Percentiles rank a stretch among this genome's conserved stretches.
Conservation (phyloP, 2,113 vertebrate species). For the Petrocephalus zakoni region DNA sequence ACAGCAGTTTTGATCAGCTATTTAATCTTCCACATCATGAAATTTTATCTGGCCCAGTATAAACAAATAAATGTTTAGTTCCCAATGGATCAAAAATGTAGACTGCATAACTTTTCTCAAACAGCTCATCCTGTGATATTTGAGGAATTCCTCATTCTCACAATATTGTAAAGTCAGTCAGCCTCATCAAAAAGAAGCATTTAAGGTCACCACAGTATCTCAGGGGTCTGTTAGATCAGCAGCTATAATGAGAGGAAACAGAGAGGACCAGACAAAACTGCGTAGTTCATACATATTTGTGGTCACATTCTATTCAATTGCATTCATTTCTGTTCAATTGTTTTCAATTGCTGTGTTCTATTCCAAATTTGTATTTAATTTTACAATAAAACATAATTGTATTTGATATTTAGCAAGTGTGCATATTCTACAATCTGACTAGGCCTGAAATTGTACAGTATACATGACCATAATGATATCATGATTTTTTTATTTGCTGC, state of each 20-base stretch:
- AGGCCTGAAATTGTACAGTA: not conserved
- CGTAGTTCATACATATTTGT: not conserved
- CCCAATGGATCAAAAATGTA: not conserved
- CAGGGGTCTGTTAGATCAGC: not conserved
- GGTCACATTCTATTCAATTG: not conserved
- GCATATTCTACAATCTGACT: not conserved
- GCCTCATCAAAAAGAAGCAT: not conserved
- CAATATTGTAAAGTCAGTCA: not conserved
- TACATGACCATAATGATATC: not conserved
- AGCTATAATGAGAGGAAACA: not conserved
- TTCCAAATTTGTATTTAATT: not conserved
- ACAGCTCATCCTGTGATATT: not conserved
- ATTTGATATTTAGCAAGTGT: not conserved
- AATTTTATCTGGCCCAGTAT: not conserved
- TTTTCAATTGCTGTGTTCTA: not conserved
- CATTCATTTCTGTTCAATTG: not conserved
- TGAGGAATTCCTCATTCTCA: not conserved
- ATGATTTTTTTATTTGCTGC: not conserved
- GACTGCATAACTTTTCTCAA: not conserved
- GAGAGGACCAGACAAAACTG: not conserved
- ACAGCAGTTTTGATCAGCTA: not conserved
- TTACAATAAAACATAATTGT: not conserved
- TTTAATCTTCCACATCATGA: not conserved
- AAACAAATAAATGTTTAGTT: slow-evolving; percentile 3
- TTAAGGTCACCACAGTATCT: not conserved